Conservation (phyloP, 2,888 invertebrate species). For the Drosophila percnosoma region DNA sequence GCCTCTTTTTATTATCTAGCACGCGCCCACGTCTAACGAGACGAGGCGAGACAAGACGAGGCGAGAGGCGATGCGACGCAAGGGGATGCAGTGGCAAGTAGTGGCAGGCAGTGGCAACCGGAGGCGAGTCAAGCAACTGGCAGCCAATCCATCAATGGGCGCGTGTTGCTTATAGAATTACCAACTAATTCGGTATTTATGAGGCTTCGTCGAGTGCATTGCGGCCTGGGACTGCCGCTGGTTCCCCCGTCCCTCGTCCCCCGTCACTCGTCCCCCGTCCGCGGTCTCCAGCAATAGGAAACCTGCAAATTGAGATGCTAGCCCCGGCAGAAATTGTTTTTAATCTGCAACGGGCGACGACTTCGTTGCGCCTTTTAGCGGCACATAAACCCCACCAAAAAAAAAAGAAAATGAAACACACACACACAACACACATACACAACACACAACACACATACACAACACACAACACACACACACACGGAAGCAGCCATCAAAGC, state of each 20-base stretch:
- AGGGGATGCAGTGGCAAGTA: background rate
- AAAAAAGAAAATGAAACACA: background rate
- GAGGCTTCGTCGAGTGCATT: slow-evolving; percentile 80
- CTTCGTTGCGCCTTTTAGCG: slow-evolving; percentile 64
- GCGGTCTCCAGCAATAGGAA: slow-evolving; percentile 44
- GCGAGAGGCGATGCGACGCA: background rate
- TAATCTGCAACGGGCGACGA: slow-evolving; percentile 62
- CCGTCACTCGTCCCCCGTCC: no score
- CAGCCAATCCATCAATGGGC: slow-evolving; percentile 79
- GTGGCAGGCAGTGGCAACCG: slow-evolving; percentile 8
- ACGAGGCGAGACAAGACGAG: slow-evolving; percentile 2
- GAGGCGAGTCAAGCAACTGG: slow-evolving; percentile 35
- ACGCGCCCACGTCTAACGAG: slow-evolving; percentile 60
- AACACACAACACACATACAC: background rate
- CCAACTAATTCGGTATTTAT: slow-evolving; percentile 84
- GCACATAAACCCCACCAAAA: slow-evolving; percentile 37
- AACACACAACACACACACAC: slow-evolving; percentile 7
- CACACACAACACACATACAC: background rate
- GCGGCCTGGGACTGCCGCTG: slow-evolving; percentile 36
- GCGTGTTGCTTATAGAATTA: slow-evolving; percentile 85
- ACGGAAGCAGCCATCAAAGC: slow-evolving; percentile 35
- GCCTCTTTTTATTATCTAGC: slow-evolving; percentile 58
- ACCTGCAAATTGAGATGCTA: slow-evolving; percentile 77
- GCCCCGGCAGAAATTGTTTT: slow-evolving; percentile 62
- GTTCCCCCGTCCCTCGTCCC: background rate